Percentiles rank a stretch among this genome's conserved stretches.
phyloP scores from a whole-genome alignment of 1,140 invertebrate species.

The Rhizoglyphus robini region DNA sequence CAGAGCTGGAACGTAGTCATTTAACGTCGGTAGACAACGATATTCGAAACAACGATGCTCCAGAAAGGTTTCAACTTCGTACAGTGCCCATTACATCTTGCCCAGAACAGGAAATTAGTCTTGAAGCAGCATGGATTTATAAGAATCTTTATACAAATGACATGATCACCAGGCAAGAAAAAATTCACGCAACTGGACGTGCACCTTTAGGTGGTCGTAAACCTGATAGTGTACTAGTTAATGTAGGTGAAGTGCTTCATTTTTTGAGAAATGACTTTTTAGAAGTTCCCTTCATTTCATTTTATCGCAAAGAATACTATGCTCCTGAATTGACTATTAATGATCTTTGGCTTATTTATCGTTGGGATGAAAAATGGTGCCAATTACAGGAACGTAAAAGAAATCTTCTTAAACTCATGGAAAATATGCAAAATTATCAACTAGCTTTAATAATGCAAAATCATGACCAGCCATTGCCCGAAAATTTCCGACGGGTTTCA shows the following conservation, averaged over 20 bases:
- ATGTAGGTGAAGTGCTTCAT: constrained; percentile 84
- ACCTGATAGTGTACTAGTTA: constrained; percentile 53
- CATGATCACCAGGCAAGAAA: constrained; percentile 55
- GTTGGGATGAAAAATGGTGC: constrained; percentile 93
- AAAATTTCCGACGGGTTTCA: constrained; percentile 48
- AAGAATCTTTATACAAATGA: constrained; percentile 76
- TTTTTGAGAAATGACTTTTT: constrained; percentile 89
- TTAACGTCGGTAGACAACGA: constrained; percentile 89
- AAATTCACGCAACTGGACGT: constrained; percentile 20
- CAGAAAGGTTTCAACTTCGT: constrained; percentile 64
- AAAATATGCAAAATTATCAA: constrained; percentile 86
- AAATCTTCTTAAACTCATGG: constrained; percentile 63
- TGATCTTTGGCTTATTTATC: constrained; percentile 93
- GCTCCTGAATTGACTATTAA: constrained; percentile 84
- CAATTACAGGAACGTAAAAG: constrained; percentile 73
- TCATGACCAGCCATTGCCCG: constrained; percentile 59
- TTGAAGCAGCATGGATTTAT: constrained; percentile 96
- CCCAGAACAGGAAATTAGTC: constrained; percentile 64
- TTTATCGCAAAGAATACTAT: constrained; percentile 96
- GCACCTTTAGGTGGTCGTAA: constrained; percentile 28
- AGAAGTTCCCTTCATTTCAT: constrained; percentile 88
- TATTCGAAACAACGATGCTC: constrained; percentile 70
- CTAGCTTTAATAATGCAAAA: constrained; percentile 55
- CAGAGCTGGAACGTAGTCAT: constrained; percentile 86
- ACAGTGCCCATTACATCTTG: constrained; percentile 66